Conservation (phyloP, 2,888 invertebrate genomes). For the Muschampia staudingeri region DNA sequence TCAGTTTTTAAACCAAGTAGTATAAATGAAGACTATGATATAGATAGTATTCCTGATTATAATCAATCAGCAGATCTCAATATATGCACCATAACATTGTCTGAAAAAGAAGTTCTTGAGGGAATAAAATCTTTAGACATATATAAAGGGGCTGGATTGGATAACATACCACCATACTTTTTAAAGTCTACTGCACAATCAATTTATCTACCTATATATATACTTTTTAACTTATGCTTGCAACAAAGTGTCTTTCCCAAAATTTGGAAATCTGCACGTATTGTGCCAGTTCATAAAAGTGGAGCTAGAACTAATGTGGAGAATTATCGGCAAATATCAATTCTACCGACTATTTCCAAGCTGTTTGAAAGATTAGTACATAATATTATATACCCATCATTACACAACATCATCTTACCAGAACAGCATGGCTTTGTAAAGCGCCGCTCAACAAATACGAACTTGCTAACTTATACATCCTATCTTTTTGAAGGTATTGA, state of each 20-base stretch:
- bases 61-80: neutral
- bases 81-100: neutral
- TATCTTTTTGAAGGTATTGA: too few species aligned
- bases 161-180: neutral
- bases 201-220: neutral
- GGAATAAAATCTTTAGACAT: neutral
- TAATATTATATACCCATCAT: neutral
- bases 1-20: neutral
- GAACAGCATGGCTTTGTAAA: neutral
- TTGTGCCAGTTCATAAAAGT: neutral
- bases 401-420: neutral
- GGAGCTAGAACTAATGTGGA: too few species aligned
- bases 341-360: too few species aligned
- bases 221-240: neutral
- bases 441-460: neutral
- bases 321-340: too few species aligned
- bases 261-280: neutral
- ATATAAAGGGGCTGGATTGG: neutral
- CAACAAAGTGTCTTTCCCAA: neutral
- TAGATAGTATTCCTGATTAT: neutral
- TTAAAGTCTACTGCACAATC: neutral
- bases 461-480: too few species aligned
- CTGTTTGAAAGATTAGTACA: neutral
- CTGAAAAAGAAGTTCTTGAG: neutral
- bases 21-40: neutral